Base-by-base conservation (phyloP, 2,888 invertebrate species). In the Cacoxenus indagator region DNA sequence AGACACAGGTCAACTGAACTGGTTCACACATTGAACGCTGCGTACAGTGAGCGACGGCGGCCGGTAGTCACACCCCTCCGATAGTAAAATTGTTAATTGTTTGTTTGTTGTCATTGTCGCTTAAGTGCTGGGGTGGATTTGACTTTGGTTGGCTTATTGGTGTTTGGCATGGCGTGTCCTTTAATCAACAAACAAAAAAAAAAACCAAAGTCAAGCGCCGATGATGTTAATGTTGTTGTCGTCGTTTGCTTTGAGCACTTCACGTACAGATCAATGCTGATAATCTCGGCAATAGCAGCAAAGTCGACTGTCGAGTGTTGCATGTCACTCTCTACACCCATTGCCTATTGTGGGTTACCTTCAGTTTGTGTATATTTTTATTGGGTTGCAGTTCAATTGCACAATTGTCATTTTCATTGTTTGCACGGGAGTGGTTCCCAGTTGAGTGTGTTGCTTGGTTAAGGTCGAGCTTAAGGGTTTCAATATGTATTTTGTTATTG, bases 61-160 rank as follows among this genome's bases (percentile, higher is more conserved):
- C n/a, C 48, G 2, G 48, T 31, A 29, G 0, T 24, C 43, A 66
- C 73, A 74, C 76, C 74, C 69, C 69, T 64, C 68, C 46, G 67
- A 66, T 66, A 72, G 72, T 73, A 75, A 59, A 59, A 59, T 45
- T 84, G 87, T 87, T 87, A 87, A 87, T 87, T 87, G 87, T 87
- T 87, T 87, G 84, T 86, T 82, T 85, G 84, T 85, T 86, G 85
- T 85, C 85, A 84, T 82, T 86, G 85, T 77, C 80, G 80, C 76
- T 85, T 81, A 82, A 86, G 81, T 85, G 82, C 67, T 9, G 73
- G 84, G 84, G 81, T 82, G 81, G 82, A 76, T 78, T 78, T 77
- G 77, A 73, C 74, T 70, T 71, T 19, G 27, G 59, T 59, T 29
- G 65, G 69, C 27, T 61, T 78, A 65, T 46, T 31, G 9, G 51